phyloP scores from a whole-genome alignment of 2,797 vertebrate genomes.

The Vultur gryphus region DNA sequence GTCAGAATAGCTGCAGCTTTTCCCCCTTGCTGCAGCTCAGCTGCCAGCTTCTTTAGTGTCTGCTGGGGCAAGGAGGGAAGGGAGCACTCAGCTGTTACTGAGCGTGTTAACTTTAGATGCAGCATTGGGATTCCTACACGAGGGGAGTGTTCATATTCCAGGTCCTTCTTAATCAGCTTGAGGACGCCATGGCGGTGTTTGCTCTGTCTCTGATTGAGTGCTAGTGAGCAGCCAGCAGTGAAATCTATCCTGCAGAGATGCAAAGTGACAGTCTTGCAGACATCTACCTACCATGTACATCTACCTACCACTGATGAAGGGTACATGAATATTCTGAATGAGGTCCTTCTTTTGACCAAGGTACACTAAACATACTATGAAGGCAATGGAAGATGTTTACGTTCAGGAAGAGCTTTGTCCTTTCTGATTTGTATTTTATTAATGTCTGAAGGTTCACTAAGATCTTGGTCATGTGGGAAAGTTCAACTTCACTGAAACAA shows the following conservation, averaged over 20 bases:
- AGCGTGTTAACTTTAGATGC: neutral
- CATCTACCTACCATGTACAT: neutral
- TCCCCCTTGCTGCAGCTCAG: neutral
- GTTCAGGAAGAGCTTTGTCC: neutral
- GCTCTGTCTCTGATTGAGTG: neutral
- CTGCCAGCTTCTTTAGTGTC: neutral
- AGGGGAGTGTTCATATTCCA: neutral
- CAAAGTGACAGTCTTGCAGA: neutral
- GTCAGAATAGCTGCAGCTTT: neutral
- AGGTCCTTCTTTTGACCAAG: neutral
- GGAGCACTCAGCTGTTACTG: neutral
- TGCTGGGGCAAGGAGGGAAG: neutral
- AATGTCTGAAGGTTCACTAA: neutral
- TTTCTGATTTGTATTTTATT: neutral
- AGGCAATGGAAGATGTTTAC: neutral
- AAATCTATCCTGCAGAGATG: neutral
- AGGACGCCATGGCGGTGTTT: neutral
- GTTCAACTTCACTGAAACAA: neutral
- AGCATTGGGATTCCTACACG: neutral
- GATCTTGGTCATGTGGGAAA: neutral
- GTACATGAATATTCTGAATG: neutral
- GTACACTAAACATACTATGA: accelerated
- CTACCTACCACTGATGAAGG: neutral
- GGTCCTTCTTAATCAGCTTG: neutral
- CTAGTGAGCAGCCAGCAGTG: neutral